Percentiles rank a stretch among this genome's conserved stretches.
Evolutionary conservation across 2,113 vertebrate genomes (phyloP).

Genomic region (Indicator indicator): DNA sequence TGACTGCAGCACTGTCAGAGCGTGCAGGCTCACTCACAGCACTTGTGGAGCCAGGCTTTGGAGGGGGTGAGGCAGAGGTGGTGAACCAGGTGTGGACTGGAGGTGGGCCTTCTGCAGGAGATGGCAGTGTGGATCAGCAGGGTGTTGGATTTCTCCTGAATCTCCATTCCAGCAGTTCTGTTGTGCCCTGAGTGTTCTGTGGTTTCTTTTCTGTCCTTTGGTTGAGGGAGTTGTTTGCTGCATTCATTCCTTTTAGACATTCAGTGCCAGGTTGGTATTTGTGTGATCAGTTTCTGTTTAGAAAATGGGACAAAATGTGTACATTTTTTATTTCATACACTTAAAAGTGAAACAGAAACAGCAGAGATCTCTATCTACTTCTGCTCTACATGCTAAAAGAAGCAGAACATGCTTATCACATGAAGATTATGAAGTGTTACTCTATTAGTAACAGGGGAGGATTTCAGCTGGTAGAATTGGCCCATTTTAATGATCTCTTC

Average conservation of each 20-base stretch:
- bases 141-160: not conserved
- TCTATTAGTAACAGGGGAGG: not conserved
- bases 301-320: not conserved
- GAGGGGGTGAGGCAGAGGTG: not conserved
- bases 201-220: not conserved
- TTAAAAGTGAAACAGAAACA: not conserved
- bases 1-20: not conserved
- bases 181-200: not conserved
- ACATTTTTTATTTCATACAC: not conserved
- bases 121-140: not conserved
- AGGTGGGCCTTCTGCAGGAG: not conserved
- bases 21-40: rapidly evolving
- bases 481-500: not conserved
- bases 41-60: rapidly evolving
- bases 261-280: not conserved
- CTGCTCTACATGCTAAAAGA: not conserved
- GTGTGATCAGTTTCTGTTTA: not conserved
- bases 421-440: not conserved
- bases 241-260: not conserved
- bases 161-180: not conserved
- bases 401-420: not conserved
- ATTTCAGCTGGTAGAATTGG: not conserved
- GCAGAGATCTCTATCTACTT: not conserved
- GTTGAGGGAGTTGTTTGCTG: not conserved
- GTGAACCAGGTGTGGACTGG: rapidly evolving